Percentiles rank a stretch among this genome's conserved stretches.
These are phyloP conservation scores for Sarotherodon lohbergeri DNA, from an alignment of 2,113 vertebrate genomes.

Conservation along the genomic window DNA sequence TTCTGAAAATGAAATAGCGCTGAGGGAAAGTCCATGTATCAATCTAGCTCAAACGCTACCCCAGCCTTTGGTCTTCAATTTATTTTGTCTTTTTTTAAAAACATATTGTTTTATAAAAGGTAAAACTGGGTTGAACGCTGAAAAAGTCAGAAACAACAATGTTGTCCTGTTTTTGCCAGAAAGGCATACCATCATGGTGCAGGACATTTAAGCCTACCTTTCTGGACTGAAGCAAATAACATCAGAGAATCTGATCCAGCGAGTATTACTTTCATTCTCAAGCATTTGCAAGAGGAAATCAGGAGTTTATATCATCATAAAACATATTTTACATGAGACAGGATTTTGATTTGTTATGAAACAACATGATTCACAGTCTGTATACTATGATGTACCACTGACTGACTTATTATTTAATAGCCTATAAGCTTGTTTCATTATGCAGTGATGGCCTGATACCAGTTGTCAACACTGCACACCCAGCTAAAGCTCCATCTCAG, in stretches of 20 bases:
- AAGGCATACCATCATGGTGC: neutral
- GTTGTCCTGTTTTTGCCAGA: neutral
- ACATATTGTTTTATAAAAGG: neutral
- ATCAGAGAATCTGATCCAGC: neutral
- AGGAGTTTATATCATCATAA: neutral
- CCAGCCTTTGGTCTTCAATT: neutral
- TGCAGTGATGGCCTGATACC: neutral
- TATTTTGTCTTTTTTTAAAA: too few relatives aligned
- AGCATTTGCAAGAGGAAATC: neutral
- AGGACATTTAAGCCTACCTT: neutral
- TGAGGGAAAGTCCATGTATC: neutral
- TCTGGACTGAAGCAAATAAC: neutral
- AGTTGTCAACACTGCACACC: neutral
- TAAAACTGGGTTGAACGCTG: neutral
- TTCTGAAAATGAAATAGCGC: neutral
- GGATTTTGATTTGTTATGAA: neutral
- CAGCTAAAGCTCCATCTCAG: neutral
- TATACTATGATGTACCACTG: rapidly evolving
- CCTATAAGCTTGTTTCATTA: neutral
- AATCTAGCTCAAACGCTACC: neutral
- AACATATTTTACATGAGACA: neutral
- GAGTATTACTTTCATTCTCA: neutral
- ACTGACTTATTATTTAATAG: neutral
- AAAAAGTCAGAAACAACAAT: neutral
- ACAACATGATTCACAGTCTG: neutral